These are phyloP conservation scores for Bruchidius siliquastri DNA, from an alignment of 2,888 invertebrate genomes.

Conservation along the genomic window DNA sequence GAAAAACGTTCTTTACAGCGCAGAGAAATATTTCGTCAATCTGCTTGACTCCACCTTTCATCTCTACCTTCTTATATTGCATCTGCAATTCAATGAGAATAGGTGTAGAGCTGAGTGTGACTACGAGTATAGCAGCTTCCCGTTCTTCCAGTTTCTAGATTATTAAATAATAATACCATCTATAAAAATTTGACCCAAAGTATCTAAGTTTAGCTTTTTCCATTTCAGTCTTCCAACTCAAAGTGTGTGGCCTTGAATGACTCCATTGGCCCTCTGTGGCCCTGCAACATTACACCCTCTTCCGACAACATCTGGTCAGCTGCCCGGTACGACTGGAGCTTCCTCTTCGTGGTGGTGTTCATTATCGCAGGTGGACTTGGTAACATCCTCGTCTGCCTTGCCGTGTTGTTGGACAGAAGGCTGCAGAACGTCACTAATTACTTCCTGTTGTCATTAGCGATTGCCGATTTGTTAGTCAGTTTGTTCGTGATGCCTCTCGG, in stretches of 20 bases:
- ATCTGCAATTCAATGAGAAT: too few species aligned
- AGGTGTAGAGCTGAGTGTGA: too few species aligned
- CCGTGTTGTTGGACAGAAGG: slow-evolving; percentile 83
- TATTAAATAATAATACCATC: too few species aligned
- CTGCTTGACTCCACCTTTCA: too few species aligned
- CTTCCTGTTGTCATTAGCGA: slow-evolving; percentile 87
- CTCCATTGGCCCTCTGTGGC: not conserved
- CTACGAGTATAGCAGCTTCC: too few species aligned
- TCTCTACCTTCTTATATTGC: too few species aligned
- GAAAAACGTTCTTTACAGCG: too few species aligned
- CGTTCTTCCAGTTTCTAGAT: too few species aligned
- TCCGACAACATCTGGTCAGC: not conserved
- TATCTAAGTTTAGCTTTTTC: too few species aligned
- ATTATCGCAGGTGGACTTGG: slow-evolving; percentile 86
- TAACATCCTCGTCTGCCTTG: slow-evolving; percentile 89
- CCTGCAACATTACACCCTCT: not conserved
- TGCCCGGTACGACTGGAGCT: slow-evolving; percentile 68
- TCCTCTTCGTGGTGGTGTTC: slow-evolving; percentile 77
- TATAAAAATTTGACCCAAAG: too few species aligned
- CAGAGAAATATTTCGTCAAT: too few species aligned
- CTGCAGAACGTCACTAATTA: slow-evolving; percentile 95
- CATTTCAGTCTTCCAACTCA: not conserved
- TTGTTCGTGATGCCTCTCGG: slow-evolving; percentile 94
- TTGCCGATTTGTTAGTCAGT: slow-evolving; percentile 90
- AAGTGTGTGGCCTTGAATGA: not conserved